Evolutionary conservation across 2,888 invertebrate species (phyloP), one percentile per base, ranked within the genome.

Genomic region (Epiperipatus broadwayi): DNA sequence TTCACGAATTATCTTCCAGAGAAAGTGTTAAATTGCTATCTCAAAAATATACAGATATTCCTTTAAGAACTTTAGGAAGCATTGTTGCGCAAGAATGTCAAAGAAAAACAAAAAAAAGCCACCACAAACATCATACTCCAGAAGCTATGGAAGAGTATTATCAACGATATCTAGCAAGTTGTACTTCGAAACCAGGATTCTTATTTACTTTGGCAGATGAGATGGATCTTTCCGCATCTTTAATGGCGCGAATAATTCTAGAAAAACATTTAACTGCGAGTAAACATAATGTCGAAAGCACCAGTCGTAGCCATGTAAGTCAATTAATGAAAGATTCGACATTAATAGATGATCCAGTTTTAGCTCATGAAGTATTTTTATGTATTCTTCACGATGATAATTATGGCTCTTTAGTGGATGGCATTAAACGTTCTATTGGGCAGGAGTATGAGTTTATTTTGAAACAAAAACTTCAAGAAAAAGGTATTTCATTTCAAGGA

Each of bases 361-460:
- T 80, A 40, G 72, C 78, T 1, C 71, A 71, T 54, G 78, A 81
- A 67, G 65, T 77, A 14, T 74, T 72, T 58, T 56, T 77, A 67
- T 79, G 78, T 52, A 68, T 74, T 5, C 64, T 78, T 45, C 72
- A 75, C 58, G 87, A 89, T 56, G 77, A 78, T 53, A 71, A 76
- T 45, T 83, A 85, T 61, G 84, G 85, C 28, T 75, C 78, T 1
- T 64, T 78, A 50, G 69, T 76, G 43, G 81, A 85, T 62, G 66
- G 74, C 21, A 72, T 78, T 41, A 75, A 76, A 59, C 72, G 76
- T 48, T 73, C 74, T 7, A 64, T 84, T 44, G 87, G 87, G 0
- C 69, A 76, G 52, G 83, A 89, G 55, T 81, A 84, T 61, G 89
- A 89, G 62, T 58, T 75, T 29, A 70, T 74, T 53, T 59, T 81